Base-by-base conservation (phyloP, 2,797 vertebrate genomes). In the Sebastolobus alascanus region DNA sequence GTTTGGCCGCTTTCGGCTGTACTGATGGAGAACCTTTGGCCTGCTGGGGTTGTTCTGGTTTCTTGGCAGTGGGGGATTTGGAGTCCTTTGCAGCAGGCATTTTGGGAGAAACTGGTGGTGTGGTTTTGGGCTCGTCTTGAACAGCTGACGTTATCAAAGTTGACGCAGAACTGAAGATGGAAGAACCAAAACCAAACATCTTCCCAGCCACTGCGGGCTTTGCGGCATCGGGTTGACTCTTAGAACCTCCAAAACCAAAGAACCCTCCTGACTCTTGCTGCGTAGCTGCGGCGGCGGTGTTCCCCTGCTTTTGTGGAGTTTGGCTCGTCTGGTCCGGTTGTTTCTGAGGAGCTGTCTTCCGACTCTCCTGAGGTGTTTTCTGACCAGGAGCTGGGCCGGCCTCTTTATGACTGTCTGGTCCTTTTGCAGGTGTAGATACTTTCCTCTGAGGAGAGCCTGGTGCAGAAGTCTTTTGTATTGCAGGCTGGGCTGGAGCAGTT, bases 101-200 rank as follows among this genome's bases (percentile, higher is more conserved):
- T 90, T 97, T 97, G 13, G 94, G 84, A 87, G 91, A 92, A 90
- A 90, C 85, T 81, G 97, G 93, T 90, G 97, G 0, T 66, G 92
- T 86, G 77, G 40, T 68, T 88, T 92, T 82, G 84, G 87, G 10
- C 61, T 92, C 61, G 79, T 93, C 93, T 75, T 98, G 97, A 67
- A 94, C 94, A 0, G 96, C 93, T 79, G 97, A 96, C 25, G 97
- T 96, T 82, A 99, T 98, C 82, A 99, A 95, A 93, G 92, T 98
- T 0, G 97, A 98, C 38, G 98, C 97, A 83, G 98, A 98, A 79
- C 96, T 99, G 74, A 99, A 97, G 81, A 99, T 95, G 0, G 98
- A 98, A 22, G 97, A 97, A 83, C 98, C 97, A 90, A 99, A 98
- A 25, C 98, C 98, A 89, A 99, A 97, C 79, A 98, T 96, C 68